Percentiles rank a stretch among this genome's conserved stretches.
Conservation (phyloP, 2,888 invertebrate genomes). For the Drosophila birchii region DNA sequence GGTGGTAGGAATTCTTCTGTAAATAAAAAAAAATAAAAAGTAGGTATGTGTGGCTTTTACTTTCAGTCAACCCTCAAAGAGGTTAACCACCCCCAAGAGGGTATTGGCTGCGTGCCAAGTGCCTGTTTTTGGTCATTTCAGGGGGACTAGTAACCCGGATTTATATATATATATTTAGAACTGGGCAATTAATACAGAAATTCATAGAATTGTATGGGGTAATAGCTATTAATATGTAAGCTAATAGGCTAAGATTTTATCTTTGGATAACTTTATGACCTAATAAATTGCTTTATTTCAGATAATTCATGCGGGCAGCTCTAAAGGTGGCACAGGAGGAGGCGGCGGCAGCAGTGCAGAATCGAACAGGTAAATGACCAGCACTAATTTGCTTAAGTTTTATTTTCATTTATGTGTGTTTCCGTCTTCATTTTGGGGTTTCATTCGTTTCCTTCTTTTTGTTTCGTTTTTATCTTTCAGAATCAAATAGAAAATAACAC, state of each 20-base stretch:
- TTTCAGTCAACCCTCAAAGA: slow-evolving; percentile 32
- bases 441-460: slow-evolving; percentile 49
- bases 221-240: slow-evolving; percentile 21
- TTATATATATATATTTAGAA: slow-evolving; percentile 14
- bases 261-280: slow-evolving; percentile 13
- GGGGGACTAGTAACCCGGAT: slow-evolving; percentile 8
- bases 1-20: not conserved
- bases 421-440: slow-evolving; percentile 44
- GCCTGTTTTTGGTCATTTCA: slow-evolving; percentile 46
- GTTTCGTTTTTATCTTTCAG: slow-evolving; percentile 67
- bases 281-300: slow-evolving; percentile 68
- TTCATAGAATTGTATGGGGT: slow-evolving; percentile 26
- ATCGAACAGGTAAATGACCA: slow-evolving; percentile 86
- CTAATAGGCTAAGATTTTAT: slow-evolving; percentile 32
- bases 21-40: slow-evolving; percentile 1
- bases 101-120: slow-evolving; percentile 68
- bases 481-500: slow-evolving; percentile 65
- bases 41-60: not conserved
- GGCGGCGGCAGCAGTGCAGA: slow-evolving; percentile 84
- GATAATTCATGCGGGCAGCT: slow-evolving; percentile 87
- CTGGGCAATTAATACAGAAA: slow-evolving; percentile 36
- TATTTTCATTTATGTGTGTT: slow-evolving; percentile 35
- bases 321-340: slow-evolving; percentile 85
- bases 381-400: not conserved
- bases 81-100: slow-evolving; percentile 11